Conservation (phyloP, 2,113 vertebrate genomes). For the Alosa alosa region DNA sequence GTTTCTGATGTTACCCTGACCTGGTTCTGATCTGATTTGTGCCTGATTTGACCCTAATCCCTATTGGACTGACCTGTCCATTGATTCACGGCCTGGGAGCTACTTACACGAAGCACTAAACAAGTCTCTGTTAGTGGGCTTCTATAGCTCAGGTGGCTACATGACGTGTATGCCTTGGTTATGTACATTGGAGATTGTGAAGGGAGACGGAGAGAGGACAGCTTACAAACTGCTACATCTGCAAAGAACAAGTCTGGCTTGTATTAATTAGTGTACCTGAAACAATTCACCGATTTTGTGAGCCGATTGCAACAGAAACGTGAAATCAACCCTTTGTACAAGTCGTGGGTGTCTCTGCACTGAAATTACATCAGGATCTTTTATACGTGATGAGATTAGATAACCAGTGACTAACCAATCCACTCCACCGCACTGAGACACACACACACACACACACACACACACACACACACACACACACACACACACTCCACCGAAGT, state of each 20-base stretch:
- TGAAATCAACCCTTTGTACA: too few species aligned
- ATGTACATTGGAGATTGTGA: neutral
- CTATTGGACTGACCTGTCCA: neutral
- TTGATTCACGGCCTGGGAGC: neutral
- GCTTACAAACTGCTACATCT: too few species aligned
- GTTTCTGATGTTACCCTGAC: neutral
- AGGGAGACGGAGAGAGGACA: too few species aligned
- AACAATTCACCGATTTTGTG: too few species aligned
- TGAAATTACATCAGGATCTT: neutral
- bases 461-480: neutral
- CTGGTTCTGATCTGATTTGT: neutral
- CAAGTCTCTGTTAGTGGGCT: neutral
- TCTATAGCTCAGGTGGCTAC: neutral
- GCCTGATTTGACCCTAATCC: neutral
- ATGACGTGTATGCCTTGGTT: neutral
- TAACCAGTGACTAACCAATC: neutral
- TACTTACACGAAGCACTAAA: neutral
- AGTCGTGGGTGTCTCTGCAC: too few species aligned
- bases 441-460: neutral
- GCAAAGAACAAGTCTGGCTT: too few species aligned
- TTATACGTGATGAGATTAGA: neutral
- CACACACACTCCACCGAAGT: neutral
- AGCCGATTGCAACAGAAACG: too few species aligned
- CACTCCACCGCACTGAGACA: too few species aligned
- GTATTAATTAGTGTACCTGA: too few species aligned